phyloP scores from a whole-genome alignment of 2,888 invertebrate genomes.

The Liopterus haemorrhoidalis region DNA sequence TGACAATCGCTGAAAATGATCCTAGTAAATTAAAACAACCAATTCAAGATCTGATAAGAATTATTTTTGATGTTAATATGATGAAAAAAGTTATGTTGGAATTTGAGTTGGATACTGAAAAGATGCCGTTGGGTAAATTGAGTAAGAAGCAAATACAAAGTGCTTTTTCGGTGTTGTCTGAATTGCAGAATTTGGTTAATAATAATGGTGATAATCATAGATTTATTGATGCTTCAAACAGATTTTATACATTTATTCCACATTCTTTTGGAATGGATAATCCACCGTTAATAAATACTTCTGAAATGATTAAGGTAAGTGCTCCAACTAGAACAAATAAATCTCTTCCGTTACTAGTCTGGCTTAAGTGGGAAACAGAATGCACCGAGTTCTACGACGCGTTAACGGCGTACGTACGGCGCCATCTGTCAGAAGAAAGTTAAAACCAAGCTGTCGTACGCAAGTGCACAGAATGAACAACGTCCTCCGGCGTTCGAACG shows the following conservation, averaged over 20 bases:
- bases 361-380: no score
- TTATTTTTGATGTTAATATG: slow-evolving; percentile 83
- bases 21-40: slow-evolving; percentile 65
- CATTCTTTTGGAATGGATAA: slow-evolving; percentile 85
- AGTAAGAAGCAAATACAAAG: slow-evolving; percentile 83
- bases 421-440: no score
- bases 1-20: slow-evolving; percentile 39
- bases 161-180: slow-evolving; percentile 75
- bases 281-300: slow-evolving; percentile 73
- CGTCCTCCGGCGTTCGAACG: no score
- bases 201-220: slow-evolving; percentile 46
- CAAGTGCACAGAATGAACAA: no score
- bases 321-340: no score
- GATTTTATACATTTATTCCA: slow-evolving; percentile 92
- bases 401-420: no score
- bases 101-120: slow-evolving; percentile 93
- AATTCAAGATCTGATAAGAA: slow-evolving; percentile 75
- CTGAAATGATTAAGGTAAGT: slow-evolving; percentile 65
- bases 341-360: no score
- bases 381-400: no score
- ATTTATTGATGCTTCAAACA: slow-evolving; percentile 82
- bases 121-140: slow-evolving; percentile 97
- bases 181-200: slow-evolving; percentile 57
- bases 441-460: no score
- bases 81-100: slow-evolving; percentile 93